Percentiles rank a stretch among this genome's conserved stretches.
Conservation (phyloP, 1,140 invertebrate genomes). For the Riptortus pedestris region DNA sequence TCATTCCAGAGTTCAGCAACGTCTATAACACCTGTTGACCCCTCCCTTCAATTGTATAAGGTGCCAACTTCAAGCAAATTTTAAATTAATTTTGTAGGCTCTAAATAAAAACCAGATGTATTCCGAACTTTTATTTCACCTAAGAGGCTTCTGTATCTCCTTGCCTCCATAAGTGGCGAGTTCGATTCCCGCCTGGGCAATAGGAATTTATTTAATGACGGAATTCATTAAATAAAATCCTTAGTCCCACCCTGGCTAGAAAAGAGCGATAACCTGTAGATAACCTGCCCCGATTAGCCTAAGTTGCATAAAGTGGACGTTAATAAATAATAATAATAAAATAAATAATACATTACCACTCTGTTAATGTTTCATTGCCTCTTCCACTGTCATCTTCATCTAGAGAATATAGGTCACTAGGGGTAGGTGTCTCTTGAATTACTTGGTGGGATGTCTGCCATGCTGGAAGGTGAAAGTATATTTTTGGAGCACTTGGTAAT, state of each 20-base stretch:
- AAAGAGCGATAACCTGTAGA: too few species aligned
- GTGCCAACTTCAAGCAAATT: background rate
- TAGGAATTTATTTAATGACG: too few species aligned
- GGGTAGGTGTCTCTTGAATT: background rate
- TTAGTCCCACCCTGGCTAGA: too few species aligned
- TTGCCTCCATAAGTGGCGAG: too few species aligned
- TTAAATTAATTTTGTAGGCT: background rate
- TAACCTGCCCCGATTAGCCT: too few species aligned
- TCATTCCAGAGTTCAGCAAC: background rate
- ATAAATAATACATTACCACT: background rate
- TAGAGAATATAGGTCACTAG: background rate
- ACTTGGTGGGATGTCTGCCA: background rate
- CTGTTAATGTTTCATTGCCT: background rate
- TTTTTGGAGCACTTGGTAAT: background rate
- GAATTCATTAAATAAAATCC: too few species aligned
- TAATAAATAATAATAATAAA: too few species aligned
- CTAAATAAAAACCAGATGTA: too few species aligned
- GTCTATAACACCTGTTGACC: background rate
- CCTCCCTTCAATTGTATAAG: background rate
- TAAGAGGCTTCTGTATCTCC: too few species aligned
- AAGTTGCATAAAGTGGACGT: too few species aligned
- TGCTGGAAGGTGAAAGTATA: background rate
- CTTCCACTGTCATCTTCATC: background rate
- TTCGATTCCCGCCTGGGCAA: too few species aligned
- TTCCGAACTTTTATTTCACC: too few species aligned